Base-by-base conservation (phyloP, 2,113 vertebrate genomes). In the Ammodytes marinus region DNA sequence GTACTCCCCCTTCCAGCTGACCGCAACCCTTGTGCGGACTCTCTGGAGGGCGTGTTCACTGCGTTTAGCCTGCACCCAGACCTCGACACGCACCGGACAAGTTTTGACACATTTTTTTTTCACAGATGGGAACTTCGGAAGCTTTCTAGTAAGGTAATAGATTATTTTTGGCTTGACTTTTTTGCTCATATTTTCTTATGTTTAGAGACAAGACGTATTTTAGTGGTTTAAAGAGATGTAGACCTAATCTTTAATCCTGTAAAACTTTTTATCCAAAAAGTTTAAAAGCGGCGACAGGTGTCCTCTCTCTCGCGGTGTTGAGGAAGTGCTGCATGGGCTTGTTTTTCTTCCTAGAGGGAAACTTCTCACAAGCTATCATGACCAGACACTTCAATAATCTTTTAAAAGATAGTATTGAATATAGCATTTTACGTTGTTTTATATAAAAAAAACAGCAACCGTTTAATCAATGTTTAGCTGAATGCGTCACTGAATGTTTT, bases 11-110 rank as follows among this genome's bases (percentile, higher is more conserved):
- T 85, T 57, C 40, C 63, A 68, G 68, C 80, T 75, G 76, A 69
- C 63, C 13, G 58, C 53, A 58, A 55, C 63, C 45, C 74, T 73
- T 65, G 55, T 58, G 42, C 43, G 4, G 35, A 50, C 50, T 59
- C 65, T 45, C 46, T 27, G 27, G 88, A 87, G 85, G 92, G 93
- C 90, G 93, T 92, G 90, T 85, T 85, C 89, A 67, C 73, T 37
- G 8, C 27, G 69, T 77, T 74, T 73, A 76, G 80, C 68, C 76
- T 46, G 74, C 45, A 76, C 80, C 61, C 84, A 42, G 14, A 57
- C 55, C 17, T 57, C 64, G n/a, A 80, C 57, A 61, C 64, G 37
- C 80, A 55, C 35, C 45, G 49, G 4, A 35, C 65, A 82, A 88
- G 60, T 75, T 88, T 83, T 37, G 50, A 15, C 66, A 0, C 8